Evolutionary conservation across 2,888 invertebrate species (phyloP), one percentile per base, ranked within the genome.

Genomic region (Tromatobia lineatoria): DNA sequence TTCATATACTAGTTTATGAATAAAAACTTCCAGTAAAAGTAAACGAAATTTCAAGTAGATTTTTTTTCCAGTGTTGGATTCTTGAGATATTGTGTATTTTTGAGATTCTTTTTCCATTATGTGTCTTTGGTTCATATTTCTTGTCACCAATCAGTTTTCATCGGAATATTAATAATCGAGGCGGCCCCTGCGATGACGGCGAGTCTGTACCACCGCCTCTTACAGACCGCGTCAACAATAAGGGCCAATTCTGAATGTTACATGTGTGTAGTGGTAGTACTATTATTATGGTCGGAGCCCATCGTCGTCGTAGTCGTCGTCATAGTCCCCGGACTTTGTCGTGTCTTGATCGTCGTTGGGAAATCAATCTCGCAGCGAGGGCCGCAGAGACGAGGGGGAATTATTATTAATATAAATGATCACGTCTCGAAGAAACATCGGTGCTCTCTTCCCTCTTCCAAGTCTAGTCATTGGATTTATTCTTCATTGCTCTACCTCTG

Each of bases 191-290:
- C 29, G 50, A 54, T 70, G 75, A 54, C 64, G 69, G 15, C 61
- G 38, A 7, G 54, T 23, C 50, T 59, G 54, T 7, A 38, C 70
- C 74, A 47, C 52, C 64, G 42, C 42, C 59, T 61, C 74, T 74
- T 15, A 6, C 45, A 42, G 38, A 50, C 20, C 20, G 42, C 73
- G 69, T 75, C 82, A 76, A 82, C 77, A 82, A 82, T 82, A 82
- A 82, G 82, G 82, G 67, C 77, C 82, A 82, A 82, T 82, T 82
- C 69, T 50, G 52, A 61, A 52, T 50, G 67, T 82, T 78, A 69
- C 59, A 64, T 54, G 42, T 13, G 70, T 20, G 52, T 64, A 66
- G 71, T 57, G 54, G 52, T 64, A 54, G 64, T 57, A 66, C 54
- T 54, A 52, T 64, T 23, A 59, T 57, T 59, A 54, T 64, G 42